Percentiles rank a stretch among this genome's conserved stretches.
Conservation (phyloP, 2,797 vertebrate species). For the Poeciliopsis gracilis region DNA sequence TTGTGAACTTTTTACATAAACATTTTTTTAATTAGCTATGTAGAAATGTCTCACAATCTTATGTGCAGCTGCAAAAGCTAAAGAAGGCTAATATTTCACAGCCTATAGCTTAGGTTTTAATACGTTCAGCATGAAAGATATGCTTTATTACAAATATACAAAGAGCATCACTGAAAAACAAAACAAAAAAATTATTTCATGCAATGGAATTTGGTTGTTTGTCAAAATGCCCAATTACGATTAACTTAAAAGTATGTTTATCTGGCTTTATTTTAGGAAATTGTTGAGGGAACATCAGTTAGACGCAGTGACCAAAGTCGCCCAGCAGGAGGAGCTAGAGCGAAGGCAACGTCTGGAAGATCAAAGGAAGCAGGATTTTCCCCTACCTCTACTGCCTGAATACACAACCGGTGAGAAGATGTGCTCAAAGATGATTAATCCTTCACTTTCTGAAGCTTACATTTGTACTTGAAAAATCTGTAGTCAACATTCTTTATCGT, state of each 20-base stretch:
- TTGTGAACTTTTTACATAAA: neutral
- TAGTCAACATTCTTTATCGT: neutral
- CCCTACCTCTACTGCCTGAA: conserved; percentile 81
- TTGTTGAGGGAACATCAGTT: conserved; percentile 93
- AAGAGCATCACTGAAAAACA: neutral
- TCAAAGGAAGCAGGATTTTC: conserved; percentile 87
- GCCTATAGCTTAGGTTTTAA: neutral
- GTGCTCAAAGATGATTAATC: neutral
- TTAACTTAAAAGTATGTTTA: neutral
- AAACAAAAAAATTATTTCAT: neutral
- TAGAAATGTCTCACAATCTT: neutral
- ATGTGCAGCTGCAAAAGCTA: neutral
- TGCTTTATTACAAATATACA: neutral
- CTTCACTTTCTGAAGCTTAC: neutral
- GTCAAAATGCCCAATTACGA: neutral
- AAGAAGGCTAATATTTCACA: neutral
- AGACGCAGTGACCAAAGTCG: conserved; percentile 92
- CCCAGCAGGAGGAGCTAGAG: conserved; percentile 93
- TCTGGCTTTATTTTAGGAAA: conserved; percentile 80
- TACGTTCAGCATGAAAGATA: neutral
- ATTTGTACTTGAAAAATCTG: neutral
- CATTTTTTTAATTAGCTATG: neutral
- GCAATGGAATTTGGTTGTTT: neutral
- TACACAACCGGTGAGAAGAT: conserved; percentile 83
- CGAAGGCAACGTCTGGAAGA: conserved; percentile 90